Evolutionary conservation across 2,888 invertebrate species (phyloP).

Genomic region (Drosophila pseudotalamancana): DNA sequence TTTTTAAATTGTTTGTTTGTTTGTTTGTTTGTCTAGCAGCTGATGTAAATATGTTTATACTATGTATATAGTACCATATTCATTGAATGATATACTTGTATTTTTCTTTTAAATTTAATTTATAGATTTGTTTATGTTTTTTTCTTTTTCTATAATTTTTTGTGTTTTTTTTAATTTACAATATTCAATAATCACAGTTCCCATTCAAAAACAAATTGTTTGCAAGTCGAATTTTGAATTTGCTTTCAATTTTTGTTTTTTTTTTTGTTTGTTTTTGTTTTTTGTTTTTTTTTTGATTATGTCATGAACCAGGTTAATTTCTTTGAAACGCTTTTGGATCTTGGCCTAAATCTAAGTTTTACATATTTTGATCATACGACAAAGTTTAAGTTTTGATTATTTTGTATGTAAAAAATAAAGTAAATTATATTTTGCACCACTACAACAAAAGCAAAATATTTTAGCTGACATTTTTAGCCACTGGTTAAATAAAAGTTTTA

Average conservation of each 20-base stretch:
- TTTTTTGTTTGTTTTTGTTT: slow-evolving; percentile 2
- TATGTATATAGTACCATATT: slow-evolving; percentile 66
- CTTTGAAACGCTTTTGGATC: slow-evolving; percentile 67
- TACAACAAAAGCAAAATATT: slow-evolving; percentile 17
- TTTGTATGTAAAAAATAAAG: slow-evolving; percentile 23
- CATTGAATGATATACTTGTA: slow-evolving; percentile 56
- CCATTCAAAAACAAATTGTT: slow-evolving; percentile 66
- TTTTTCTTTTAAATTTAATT: slow-evolving; percentile 23
- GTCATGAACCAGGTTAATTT: slow-evolving; percentile 42
- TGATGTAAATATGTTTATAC: slow-evolving; percentile 49
- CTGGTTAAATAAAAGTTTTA: slow-evolving; percentile 3
- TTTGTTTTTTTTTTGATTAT: slow-evolving; percentile 23
- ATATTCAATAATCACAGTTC: slow-evolving; percentile 78
- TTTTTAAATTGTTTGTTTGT: slow-evolving; percentile 13
- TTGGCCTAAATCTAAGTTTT: slow-evolving; percentile 39
- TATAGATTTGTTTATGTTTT: slow-evolving; percentile 20
- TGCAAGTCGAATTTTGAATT: slow-evolving; percentile 68
- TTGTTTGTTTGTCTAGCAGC: slow-evolving; percentile 36
- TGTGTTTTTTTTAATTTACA: slow-evolving; percentile 54
- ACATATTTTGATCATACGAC: slow-evolving; percentile 22
- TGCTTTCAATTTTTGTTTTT: slow-evolving; percentile 12
- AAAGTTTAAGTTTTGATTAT: slow-evolving; percentile 15
- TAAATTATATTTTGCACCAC: slow-evolving; percentile 33
- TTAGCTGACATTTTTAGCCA: slow-evolving; percentile 16
- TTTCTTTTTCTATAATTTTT: slow-evolving; percentile 32